A percentile compares a stretch with the other conserved stretches of the same genome.
Conservation (phyloP, 2,888 invertebrate species). For the Caenorhabditis panamensis region DNA sequence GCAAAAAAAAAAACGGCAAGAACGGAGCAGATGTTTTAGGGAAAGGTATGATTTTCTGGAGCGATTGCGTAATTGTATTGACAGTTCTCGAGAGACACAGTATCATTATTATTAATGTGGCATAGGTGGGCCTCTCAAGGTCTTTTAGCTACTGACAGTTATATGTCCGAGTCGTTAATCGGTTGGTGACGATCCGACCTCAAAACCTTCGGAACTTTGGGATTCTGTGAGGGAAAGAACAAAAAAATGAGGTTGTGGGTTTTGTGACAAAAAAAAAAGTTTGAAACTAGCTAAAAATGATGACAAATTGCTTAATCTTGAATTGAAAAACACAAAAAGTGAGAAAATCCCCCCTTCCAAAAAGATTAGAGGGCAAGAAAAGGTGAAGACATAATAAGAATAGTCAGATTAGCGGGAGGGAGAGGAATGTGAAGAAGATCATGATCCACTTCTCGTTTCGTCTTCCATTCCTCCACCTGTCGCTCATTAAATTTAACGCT, state of each 20-base stretch:
- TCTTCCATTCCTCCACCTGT: slow-evolving; percentile 29
- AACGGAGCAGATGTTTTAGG: slow-evolving; percentile 52
- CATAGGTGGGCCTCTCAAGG: slow-evolving; percentile 34
- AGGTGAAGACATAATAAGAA: slow-evolving; percentile 33
- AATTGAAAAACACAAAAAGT: too few relatives aligned
- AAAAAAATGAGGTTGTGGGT: not conserved
- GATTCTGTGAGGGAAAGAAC: not conserved
- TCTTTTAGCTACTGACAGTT: slow-evolving; percentile 19
- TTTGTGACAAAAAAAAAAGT: too few relatives aligned
- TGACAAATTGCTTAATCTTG: too few relatives aligned
- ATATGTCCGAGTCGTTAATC: slow-evolving; percentile 11
- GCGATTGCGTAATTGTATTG: slow-evolving; percentile 64
- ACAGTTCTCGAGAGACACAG: slow-evolving; percentile 53
- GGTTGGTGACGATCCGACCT: not conserved
- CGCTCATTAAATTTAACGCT: slow-evolving; percentile 40
- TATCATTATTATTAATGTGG: slow-evolving; percentile 62
- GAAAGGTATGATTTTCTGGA: slow-evolving; percentile 50
- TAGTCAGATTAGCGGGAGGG: slow-evolving; percentile 37
- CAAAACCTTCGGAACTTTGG: slow-evolving; percentile 3
- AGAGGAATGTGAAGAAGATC: slow-evolving; percentile 18
- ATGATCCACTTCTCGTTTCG: slow-evolving; percentile 36
- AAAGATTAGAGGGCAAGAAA: slow-evolving; percentile 5
- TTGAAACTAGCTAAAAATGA: too few relatives aligned
- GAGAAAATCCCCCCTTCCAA: too few relatives aligned
- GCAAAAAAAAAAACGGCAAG: slow-evolving; percentile 26